Evolutionary conservation across 2,888 invertebrate genomes (phyloP).

Genomic region (Dysmachus trigonus): DNA sequence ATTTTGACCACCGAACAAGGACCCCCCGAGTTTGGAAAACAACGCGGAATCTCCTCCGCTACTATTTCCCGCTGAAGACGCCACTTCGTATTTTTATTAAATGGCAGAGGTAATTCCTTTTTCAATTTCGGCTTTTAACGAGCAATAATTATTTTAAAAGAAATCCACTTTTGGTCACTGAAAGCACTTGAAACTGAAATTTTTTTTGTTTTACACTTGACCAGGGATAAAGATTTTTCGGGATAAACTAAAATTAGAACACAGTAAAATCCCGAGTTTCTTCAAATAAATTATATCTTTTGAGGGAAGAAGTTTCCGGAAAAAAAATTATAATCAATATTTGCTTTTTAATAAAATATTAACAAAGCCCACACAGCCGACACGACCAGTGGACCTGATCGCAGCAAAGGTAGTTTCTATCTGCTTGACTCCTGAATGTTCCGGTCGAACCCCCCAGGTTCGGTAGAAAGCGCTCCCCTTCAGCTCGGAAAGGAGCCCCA

Average conservation of each 20-base stretch:
- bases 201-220: background rate
- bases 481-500: background rate
- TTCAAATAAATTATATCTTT: background rate
- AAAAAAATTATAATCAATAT: constrained; percentile 18
- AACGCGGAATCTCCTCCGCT: constrained; percentile 70
- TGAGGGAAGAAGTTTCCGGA: background rate
- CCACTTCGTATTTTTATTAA: constrained; percentile 56
- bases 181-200: background rate
- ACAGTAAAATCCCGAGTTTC: background rate
- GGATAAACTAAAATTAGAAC: background rate
- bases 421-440: constrained; percentile 55
- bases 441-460: constrained; percentile 51
- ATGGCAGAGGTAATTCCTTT: constrained; percentile 29
- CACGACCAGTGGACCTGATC: constrained; percentile 64
- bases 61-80: constrained; percentile 63
- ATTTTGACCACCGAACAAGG: constrained; percentile 75
- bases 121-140: background rate
- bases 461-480: constrained; percentile 10
- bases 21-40: constrained; percentile 73
- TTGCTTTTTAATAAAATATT: constrained; percentile 47
- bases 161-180: background rate
- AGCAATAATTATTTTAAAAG: constrained; percentile 1
- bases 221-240: background rate
- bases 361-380: constrained; percentile 49
- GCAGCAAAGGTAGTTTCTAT: constrained; percentile 66